These are phyloP conservation scores for Piscicola geometra DNA, from an alignment of 2,888 invertebrate genomes.

Conservation along the genomic window DNA sequence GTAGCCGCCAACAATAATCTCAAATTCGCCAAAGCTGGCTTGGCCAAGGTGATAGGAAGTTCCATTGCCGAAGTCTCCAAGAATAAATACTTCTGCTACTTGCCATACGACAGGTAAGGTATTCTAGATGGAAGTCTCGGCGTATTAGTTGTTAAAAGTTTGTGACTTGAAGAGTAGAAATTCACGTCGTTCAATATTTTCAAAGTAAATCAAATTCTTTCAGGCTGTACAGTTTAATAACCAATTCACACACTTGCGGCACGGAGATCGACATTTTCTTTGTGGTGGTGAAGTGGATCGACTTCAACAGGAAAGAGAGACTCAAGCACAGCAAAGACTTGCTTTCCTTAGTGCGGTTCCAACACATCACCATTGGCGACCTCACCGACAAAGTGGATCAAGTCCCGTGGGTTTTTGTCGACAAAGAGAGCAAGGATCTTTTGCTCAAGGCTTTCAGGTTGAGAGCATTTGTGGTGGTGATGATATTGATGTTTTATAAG, in stretches of 20 bases:
- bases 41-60: constrained; percentile 32
- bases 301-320: constrained; percentile 32
- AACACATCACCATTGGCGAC: constrained; percentile 36
- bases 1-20: constrained; percentile 38
- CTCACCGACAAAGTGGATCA: constrained; percentile 38
- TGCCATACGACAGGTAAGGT: constrained; percentile 26
- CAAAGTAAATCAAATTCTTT: no score
- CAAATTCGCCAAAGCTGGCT: constrained; percentile 21
- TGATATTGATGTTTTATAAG: neutral
- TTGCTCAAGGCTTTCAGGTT: constrained; percentile 39
- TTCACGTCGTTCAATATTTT: neutral
- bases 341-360: constrained; percentile 35
- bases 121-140: neutral
- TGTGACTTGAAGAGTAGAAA: neutral
- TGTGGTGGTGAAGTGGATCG: constrained; percentile 38
- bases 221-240: constrained; percentile 19
- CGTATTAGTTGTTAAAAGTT: neutral
- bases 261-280: constrained; percentile 39
- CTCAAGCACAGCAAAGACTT: constrained; percentile 20
- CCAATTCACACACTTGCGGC: constrained; percentile 29
- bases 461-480: neutral
- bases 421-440: constrained; percentile 31
- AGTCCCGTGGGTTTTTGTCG: constrained; percentile 37
- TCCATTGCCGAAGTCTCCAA: constrained; percentile 22
- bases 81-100: constrained; percentile 26